phyloP scores from a whole-genome alignment of 2,113 vertebrate species.

The Tiliqua scincoides region DNA sequence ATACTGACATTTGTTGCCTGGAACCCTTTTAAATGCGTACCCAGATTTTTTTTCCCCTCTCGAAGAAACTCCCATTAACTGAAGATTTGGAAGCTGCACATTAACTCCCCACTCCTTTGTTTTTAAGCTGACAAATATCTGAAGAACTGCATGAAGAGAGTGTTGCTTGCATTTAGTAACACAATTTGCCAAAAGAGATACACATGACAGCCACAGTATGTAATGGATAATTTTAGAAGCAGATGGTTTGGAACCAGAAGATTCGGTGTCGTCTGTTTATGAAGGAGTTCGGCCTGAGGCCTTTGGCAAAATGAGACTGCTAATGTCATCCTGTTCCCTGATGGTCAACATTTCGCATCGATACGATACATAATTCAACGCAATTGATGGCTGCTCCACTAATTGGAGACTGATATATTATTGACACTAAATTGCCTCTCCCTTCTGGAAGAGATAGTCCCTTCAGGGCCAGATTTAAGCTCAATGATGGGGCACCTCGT shows the following conservation, averaged over 20 bases:
- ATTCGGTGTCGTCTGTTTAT: constrained; percentile 16
- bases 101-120: not conserved
- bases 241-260: constrained; percentile 19
- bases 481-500: constrained; percentile 35
- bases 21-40: constrained; percentile 25
- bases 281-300: constrained; percentile 52
- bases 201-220: not conserved
- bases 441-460: constrained; percentile 63
- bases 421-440: constrained; percentile 64
- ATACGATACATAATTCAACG: constrained; percentile 68
- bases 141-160: not conserved
- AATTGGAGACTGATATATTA: constrained; percentile 60
- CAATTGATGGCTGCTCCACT: constrained; percentile 53
- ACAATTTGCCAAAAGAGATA: constrained; percentile 17
- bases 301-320: constrained; percentile 52
- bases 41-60: constrained; percentile 12
- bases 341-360: constrained; percentile 45
- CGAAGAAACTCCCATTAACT: constrained; percentile 8
- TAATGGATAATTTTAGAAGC: constrained; percentile 26
- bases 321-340: constrained; percentile 56
- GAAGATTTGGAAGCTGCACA: constrained; percentile 15
- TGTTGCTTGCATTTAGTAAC: constrained; percentile 14
- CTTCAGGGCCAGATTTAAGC: constrained; percentile 49
- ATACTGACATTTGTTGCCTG: constrained; percentile 21
- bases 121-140: constrained; percentile 18